A percentile compares a stretch with the other conserved stretches of the same genome.
phyloP scores from a whole-genome alignment of 1,140 invertebrate species.

The Eufriesea mexicana region DNA sequence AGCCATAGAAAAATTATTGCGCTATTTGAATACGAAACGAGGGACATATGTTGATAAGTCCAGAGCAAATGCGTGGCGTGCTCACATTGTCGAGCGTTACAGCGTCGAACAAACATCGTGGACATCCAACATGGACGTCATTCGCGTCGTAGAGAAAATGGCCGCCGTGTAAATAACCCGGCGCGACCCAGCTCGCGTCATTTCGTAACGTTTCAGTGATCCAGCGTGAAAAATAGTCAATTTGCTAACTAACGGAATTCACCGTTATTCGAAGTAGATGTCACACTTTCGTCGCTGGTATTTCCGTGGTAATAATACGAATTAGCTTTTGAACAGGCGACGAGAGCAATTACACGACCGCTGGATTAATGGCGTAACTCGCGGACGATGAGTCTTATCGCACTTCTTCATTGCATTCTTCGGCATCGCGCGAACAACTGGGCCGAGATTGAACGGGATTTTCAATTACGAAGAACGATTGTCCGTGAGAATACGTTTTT shows the following conservation, averaged over 20 bases:
- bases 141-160: slow-evolving; percentile 11
- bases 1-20: slow-evolving; percentile 8
- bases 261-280: slow-evolving; percentile 37
- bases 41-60: slow-evolving; percentile 7
- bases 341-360: slow-evolving; percentile 57
- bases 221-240: slow-evolving; percentile 39
- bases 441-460: neutral
- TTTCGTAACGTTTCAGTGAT: slow-evolving; percentile 45
- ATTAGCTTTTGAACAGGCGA: slow-evolving; percentile 65
- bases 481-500: neutral
- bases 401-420: neutral
- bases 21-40: neutral
- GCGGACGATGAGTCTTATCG: slow-evolving; percentile 7
- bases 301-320: slow-evolving; percentile 38
- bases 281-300: neutral
- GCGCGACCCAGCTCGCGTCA: slow-evolving; percentile 2
- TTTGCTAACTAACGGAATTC: slow-evolving; percentile 27
- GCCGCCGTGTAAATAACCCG: slow-evolving; percentile 24
- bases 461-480: slow-evolving; percentile 4
- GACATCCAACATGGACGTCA: slow-evolving; percentile 15
- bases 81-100: neutral
- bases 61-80: neutral
- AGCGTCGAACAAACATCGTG: slow-evolving; percentile 32
- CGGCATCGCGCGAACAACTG: too few species aligned
- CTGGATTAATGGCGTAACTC: slow-evolving; percentile 26